Base-by-base conservation (phyloP, 2,797 vertebrate species). In the Dendrocincla tyrannina region DNA sequence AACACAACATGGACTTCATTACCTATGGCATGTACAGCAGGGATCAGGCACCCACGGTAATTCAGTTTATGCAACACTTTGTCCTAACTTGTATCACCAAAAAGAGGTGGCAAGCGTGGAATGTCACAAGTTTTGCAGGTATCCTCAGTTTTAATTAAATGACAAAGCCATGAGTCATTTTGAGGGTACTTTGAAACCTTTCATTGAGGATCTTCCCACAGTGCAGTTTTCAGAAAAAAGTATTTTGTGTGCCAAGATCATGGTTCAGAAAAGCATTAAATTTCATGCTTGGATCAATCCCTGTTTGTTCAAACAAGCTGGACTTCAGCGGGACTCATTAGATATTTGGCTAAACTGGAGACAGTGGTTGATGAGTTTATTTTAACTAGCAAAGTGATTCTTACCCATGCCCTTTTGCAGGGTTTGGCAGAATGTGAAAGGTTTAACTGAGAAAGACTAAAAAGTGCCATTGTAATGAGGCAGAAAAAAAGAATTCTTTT, bases 21-120 rank as follows among this genome's bases (percentile, higher is more conserved):
- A 96, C 93, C 62, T 96, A 96, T 3, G 91, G 90, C 68, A 96
- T 96, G 91, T 97, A 86, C 67, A 15, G 70, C 74, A 95, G 96
- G 80, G 93, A 96, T 60, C 90, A 96, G 44, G 13, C 94, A 13
- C 89, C 95, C 37, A 39, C 30, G 72, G 89, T 97, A 97, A 97
- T 44, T 62, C 50, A 32, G 42, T 64, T 79, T 19, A 2, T 52
- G 49, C 39, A 69, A 11, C 7, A 1, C 30, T 47, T 73, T 78
- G 9, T 73, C 32, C 80, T 66, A 22, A 19, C 7, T 41, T 52
- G 28, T 73, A 24, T 41, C 47, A n/a, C 60, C 47, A 41, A 63
- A 70, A 50, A 13, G 18, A 82, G 76, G 28, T 55, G 46, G 24
- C 47, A 69, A 82, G 42, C 15, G 15, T 1, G 3, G 50, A 80